Percentiles rank a stretch among this genome's conserved stretches.
Evolutionary conservation across 2,797 vertebrate species (phyloP).

Genomic region (Champsocephalus gunnari): DNA sequence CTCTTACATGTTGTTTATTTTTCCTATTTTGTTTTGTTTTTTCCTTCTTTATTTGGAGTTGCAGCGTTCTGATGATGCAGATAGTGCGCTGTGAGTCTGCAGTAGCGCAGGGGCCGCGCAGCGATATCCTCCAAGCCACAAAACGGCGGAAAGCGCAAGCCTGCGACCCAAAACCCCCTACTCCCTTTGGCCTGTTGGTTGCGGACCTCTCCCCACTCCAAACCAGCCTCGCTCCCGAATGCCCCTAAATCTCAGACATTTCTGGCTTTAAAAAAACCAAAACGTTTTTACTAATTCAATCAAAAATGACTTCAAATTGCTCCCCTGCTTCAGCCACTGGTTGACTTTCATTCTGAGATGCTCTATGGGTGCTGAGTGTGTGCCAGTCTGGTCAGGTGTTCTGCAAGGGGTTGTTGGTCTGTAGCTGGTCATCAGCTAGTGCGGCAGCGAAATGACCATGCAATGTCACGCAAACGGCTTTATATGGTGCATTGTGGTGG

Average conservation of each 20-base stretch:
- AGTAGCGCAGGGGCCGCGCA: slow-evolving; percentile 99
- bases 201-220: slow-evolving; percentile 84
- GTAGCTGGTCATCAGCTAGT: slow-evolving; percentile 85
- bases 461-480: slow-evolving; percentile 68
- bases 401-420: slow-evolving; percentile 86
- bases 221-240: slow-evolving; percentile 80
- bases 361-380: slow-evolving; percentile 64
- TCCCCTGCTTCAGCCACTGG: slow-evolving; percentile 7
- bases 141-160: slow-evolving; percentile 80
- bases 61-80: slow-evolving; percentile 97
- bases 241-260: slow-evolving; percentile 48
- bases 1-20: slow-evolving; percentile 94
- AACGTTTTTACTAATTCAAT: neutral
- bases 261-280: slow-evolving; percentile 49
- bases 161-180: slow-evolving; percentile 68
- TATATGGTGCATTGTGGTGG: slow-evolving; percentile 61
- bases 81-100: slow-evolving; percentile 99
- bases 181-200: slow-evolving; percentile 85
- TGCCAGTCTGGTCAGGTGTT: slow-evolving; percentile 91
- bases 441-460: slow-evolving; percentile 77
- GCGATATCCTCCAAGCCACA: slow-evolving; percentile 86
- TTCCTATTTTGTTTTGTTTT: slow-evolving; percentile 93
- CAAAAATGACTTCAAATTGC: slow-evolving; percentile 11
- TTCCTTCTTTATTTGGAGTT: slow-evolving; percentile 99
- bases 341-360: slow-evolving; percentile 50